Evolutionary conservation across 1,140 invertebrate species (phyloP).

Genomic region (Pseudomyrmex sp.): DNA sequence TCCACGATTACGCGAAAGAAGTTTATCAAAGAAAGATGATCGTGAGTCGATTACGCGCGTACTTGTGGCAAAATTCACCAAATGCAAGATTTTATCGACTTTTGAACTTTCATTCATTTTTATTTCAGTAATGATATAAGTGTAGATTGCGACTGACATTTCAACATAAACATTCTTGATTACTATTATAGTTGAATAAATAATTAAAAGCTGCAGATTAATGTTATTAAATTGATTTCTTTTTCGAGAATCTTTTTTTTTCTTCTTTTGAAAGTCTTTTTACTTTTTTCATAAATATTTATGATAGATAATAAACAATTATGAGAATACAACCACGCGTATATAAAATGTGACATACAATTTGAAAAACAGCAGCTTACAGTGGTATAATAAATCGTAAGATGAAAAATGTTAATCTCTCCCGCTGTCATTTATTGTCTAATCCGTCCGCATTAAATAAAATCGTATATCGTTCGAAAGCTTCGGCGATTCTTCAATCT

Average conservation of each 20-base stretch:
- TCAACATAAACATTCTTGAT: not conserved
- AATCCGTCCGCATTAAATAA: conserved; percentile 12
- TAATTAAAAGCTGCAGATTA: not conserved
- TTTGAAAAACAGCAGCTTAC: not conserved
- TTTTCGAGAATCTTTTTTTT: not conserved
- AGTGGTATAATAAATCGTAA: not conserved
- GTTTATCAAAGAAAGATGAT: conserved; percentile 6
- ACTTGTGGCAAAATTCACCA: not conserved
- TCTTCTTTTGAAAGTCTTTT: no score
- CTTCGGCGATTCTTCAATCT: not conserved
- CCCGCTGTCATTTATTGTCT: not conserved
- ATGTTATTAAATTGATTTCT: not conserved
- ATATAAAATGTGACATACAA: not conserved
- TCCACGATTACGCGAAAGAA: not conserved
- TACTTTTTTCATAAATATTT: not conserved
- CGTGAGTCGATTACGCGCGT: not conserved
- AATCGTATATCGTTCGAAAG: conserved; percentile 31
- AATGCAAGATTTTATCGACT: not conserved
- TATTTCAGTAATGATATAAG: not conserved
- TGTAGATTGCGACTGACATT: not conserved
- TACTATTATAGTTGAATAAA: not conserved
- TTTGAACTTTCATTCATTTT: not conserved
- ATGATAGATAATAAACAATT: not conserved
- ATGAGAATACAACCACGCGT: not conserved
- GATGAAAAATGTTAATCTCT: conserved; percentile 5